A percentile compares a stretch with the other conserved stretches of the same genome.
phyloP scores from a whole-genome alignment of 2,113 vertebrate species.

The Astur gentilis region DNA sequence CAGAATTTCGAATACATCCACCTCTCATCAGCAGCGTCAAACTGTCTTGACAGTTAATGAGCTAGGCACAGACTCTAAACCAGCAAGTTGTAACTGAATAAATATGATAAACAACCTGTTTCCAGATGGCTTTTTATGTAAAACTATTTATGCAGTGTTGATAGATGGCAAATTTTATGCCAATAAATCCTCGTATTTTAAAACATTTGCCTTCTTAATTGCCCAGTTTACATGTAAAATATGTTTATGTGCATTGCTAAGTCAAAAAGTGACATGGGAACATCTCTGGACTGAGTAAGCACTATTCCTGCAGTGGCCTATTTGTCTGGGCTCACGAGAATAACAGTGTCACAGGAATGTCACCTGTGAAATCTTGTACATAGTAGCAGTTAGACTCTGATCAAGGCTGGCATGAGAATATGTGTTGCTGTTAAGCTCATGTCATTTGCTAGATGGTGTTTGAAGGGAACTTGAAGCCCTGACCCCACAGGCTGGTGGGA shows the following conservation, averaged over 20 bases:
- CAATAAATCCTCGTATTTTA: conserved; percentile 77
- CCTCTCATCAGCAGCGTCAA: conserved; percentile 26
- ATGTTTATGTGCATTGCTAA: conserved; percentile 68
- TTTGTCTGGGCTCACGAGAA: background rate
- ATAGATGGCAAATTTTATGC: conserved; percentile 70
- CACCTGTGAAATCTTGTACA: background rate
- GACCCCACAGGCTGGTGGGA: background rate
- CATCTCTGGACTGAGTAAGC: background rate
- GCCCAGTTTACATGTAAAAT: conserved; percentile 73
- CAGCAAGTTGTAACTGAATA: conserved; percentile 73
- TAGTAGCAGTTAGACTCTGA: background rate
- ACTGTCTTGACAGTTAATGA: conserved; percentile 60
- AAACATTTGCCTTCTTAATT: conserved; percentile 82
- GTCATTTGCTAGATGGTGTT: background rate
- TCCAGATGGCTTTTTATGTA: conserved; percentile 76
- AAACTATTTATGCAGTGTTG: conserved; percentile 63
- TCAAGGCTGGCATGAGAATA: background rate
- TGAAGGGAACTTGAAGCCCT: background rate
- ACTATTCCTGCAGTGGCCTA: background rate
- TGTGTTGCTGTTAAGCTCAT: background rate
- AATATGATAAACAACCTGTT: conserved; percentile 75
- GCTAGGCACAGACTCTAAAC: conserved; percentile 57
- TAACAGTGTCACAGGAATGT: background rate
- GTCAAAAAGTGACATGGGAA: conserved; percentile 31
- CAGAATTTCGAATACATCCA: conserved; percentile 19